Conservation (phyloP, 2,113 vertebrate species). For the Sinocyclocheilus rhinocerous region DNA sequence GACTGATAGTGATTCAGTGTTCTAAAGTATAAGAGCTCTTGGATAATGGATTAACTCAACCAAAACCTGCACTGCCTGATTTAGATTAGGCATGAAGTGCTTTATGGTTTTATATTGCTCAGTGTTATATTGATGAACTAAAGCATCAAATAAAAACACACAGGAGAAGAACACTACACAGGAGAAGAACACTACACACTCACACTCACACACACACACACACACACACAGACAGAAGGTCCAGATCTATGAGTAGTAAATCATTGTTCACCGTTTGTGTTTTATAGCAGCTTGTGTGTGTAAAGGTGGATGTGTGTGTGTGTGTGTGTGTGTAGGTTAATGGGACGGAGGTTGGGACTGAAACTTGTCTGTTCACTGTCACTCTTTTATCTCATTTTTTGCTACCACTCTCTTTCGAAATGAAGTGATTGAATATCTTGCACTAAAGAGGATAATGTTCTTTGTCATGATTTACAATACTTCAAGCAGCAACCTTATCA, state of each 20-base stretch:
- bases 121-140: not conserved
- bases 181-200: not conserved
- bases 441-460: not conserved
- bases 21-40: not conserved
- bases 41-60: constrained; percentile 1
- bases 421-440: not conserved
- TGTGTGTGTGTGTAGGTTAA: not conserved
- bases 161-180: not conserved
- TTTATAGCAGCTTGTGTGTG: not conserved
- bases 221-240: not conserved
- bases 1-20: too few species aligned
- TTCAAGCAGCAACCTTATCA: not conserved
- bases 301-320: not conserved
- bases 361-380: not conserved
- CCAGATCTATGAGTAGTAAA: too few species aligned
- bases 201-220: not conserved
- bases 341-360: not conserved
- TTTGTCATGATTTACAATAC: not conserved
- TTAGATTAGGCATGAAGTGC: not conserved
- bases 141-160: not conserved
- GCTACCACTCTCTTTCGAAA: too few species aligned
- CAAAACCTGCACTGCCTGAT: not conserved
- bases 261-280: not conserved
- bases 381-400: not conserved
- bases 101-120: not conserved